Base-by-base conservation (phyloP, 53 echinoderm and acorn worm species). In the Mesocentrotus franciscanus region DNA sequence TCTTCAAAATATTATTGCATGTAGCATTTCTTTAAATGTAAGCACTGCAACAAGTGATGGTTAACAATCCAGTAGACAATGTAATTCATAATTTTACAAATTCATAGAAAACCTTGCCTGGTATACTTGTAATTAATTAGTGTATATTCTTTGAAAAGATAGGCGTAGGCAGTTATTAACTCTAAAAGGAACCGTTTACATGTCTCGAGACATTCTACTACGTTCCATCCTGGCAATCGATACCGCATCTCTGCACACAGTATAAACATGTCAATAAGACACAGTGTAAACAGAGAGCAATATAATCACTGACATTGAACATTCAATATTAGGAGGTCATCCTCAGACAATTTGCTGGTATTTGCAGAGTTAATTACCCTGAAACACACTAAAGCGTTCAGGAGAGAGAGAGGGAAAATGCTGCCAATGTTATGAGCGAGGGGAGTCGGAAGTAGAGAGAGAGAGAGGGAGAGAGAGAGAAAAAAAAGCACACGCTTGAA, bases 341-440 rank as follows among this genome's bases (percentile, higher is more conserved):
- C 12, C 87, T 87, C 87, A 22, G 87, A 87, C 87, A 87, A 87
- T 27, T 9, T 87, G 87, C 87, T 87, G 87, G 87, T 87, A 87
- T 59, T 87, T 87, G 58, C n/a, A 3, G 27, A 87, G 87, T n/a
- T n/a, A n/a, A n/a, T n/a, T 14, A 56, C 58, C 59, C 84, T 15
- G 57, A 87, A 57, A 87, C 87, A 87, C 87, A 87, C 58, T 42
- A 6, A 39, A 36, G 42, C 39, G 18, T 81, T 29, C 26, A 39
- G 18, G 87, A 15, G 87, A 87, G 87, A 57, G 75, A 75, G 32
- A n/a, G 29, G 32, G 27, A 11, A 58, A 87, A 59, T 15, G 26
- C 59, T 12, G 87, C 32, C 35, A 36, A 66, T 62, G 36, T 66
- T 90, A 11, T 15, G 66, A 90, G 34, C 17, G 74, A 26, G 39